These are phyloP conservation scores for Phorcus lineatus DNA, from an alignment of 2,888 invertebrate genomes.

Conservation along the genomic window DNA sequence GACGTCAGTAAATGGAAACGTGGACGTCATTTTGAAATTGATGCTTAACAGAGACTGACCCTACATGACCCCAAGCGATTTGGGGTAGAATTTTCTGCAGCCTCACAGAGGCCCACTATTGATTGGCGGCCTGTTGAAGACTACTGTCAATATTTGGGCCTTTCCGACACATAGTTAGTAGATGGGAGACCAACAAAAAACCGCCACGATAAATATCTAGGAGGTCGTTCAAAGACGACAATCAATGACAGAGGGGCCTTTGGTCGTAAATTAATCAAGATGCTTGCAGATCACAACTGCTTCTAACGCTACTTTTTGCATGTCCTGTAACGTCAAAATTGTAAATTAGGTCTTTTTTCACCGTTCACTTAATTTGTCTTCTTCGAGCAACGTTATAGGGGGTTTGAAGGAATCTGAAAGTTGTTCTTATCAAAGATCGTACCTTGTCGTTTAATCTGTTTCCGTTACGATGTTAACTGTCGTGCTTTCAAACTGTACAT, in stretches of 20 bases:
- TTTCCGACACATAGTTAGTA: neutral
- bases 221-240: neutral
- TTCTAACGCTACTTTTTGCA: no score
- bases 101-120: neutral
- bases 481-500: no score
- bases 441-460: no score
- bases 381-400: no score
- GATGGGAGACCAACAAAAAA: neutral
- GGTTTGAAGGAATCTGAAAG: no score
- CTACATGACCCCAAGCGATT: neutral
- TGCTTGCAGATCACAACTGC: no score
- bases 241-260: neutral
- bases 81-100: neutral
- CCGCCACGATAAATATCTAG: neutral
- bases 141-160: conserved; percentile 10
- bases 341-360: no score
- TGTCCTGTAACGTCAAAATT: no score
- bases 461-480: no score
- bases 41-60: neutral
- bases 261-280: neutral
- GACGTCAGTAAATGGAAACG: neutral
- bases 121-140: neutral
- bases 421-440: no score
- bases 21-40: neutral
- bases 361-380: no score